phyloP scores from a whole-genome alignment of 30 jellyfish, hydroid and myxozoan genomes.

The Turritopsis dohrnii region DNA sequence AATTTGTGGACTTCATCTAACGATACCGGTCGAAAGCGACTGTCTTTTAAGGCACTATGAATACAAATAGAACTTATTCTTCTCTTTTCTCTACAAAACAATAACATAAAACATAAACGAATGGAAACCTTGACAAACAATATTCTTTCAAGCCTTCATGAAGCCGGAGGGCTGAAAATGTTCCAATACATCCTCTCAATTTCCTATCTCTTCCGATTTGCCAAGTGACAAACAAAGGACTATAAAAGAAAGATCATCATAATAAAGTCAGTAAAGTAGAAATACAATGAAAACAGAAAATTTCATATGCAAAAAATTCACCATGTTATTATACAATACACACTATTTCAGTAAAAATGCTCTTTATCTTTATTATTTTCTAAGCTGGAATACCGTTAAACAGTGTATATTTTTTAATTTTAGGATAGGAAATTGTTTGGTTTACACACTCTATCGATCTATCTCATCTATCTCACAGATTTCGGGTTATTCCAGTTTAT shows the following conservation, averaged over 20 bases:
- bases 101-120: not conserved
- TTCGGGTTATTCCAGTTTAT: too few relatives aligned
- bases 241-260: constrained; percentile 12
- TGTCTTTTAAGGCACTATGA: constrained; percentile 87
- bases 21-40: constrained; percentile 83
- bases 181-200: constrained; percentile 95
- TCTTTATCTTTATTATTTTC: too few relatives aligned
- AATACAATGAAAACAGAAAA: too few relatives aligned
- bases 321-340: too few relatives aligned
- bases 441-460: too few relatives aligned
- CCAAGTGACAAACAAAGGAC: constrained; percentile 99
- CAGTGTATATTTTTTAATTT: too few relatives aligned
- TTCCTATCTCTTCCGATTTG: constrained; percentile 72
- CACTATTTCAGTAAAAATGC: too few relatives aligned
- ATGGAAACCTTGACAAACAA: constrained; percentile 74
- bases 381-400: too few relatives aligned
- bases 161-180: constrained; percentile 76
- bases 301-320: too few relatives aligned
- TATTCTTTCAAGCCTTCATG: constrained; percentile 95
- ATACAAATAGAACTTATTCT: not conserved
- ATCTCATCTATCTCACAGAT: too few relatives aligned
- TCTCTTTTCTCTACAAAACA: too few relatives aligned
- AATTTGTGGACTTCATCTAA: constrained; percentile 78
- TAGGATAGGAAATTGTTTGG: too few relatives aligned
- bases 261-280: not conserved